Conservation (phyloP, 1,140 invertebrate species). For the Ostrea denselamellosa region DNA sequence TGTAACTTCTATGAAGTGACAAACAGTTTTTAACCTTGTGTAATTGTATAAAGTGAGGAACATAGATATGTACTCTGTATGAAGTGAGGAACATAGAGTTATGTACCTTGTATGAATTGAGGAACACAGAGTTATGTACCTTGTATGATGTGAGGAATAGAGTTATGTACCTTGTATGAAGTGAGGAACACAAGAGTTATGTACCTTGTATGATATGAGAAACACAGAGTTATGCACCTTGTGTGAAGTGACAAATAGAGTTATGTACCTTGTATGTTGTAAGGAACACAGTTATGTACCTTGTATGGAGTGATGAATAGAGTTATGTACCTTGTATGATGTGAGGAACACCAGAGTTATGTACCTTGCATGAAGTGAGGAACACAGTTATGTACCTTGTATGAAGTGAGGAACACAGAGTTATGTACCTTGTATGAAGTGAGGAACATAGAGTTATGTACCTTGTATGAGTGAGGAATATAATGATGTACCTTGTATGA, state of each 20-base stretch:
- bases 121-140: constrained; percentile 27
- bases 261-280: too few relatives aligned
- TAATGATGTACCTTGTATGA: too few relatives aligned
- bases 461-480: too few relatives aligned
- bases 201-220: not conserved
- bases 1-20: not conserved
- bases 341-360: not conserved
- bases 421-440: not conserved
- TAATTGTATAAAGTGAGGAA: not conserved
- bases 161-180: too few relatives aligned
- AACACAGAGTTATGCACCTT: constrained; percentile 60
- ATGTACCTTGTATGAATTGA: not conserved
- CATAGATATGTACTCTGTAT: not conserved
- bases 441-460: too few relatives aligned
- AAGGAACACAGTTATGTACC: not conserved
- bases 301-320: not conserved
- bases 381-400: not conserved
- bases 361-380: not conserved
- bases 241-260: constrained; percentile 64
- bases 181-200: constrained; percentile 16
- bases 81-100: not conserved
- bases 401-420: constrained; percentile 18
- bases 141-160: too few relatives aligned
- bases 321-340: too few relatives aligned
- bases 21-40: not conserved